phyloP scores from a whole-genome alignment of 2,888 invertebrate species.

The Rhagonycha lutea region DNA sequence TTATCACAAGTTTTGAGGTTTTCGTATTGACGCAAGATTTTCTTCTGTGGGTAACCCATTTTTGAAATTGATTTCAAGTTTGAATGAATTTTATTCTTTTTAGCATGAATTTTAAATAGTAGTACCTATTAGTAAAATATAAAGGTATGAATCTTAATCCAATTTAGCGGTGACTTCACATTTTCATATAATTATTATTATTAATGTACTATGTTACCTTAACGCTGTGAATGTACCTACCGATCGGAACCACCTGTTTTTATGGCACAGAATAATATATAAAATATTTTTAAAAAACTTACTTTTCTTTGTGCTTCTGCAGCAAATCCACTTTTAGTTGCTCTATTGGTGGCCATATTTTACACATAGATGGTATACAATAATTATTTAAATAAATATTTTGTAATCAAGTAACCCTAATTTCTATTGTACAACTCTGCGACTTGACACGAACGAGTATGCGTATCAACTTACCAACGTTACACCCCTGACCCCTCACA shows the following conservation, averaged over 20 bases:
- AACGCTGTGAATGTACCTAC: neutral
- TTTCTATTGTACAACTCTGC: constrained; percentile 20
- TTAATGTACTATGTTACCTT: neutral
- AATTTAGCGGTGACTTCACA: neutral
- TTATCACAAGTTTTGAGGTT: too few species aligned
- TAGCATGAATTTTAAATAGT: too few species aligned
- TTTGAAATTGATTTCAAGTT: neutral
- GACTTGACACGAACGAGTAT: constrained; percentile 17
- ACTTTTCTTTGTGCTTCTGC: constrained; percentile 96
- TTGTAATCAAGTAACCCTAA: constrained; percentile 18
- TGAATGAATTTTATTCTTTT: too few species aligned
- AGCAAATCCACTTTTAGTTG: constrained; percentile 91
- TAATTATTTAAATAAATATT: neutral
- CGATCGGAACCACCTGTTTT: neutral
- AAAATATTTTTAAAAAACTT: constrained; percentile 49
- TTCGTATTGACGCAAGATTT: too few species aligned
- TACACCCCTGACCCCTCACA: constrained; percentile 19
- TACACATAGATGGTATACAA: constrained; percentile 9
- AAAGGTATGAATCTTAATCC: neutral
- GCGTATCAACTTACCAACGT: constrained; percentile 13
- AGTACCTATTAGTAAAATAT: too few species aligned
- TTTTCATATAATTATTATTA: neutral
- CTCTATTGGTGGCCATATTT: constrained; percentile 79
- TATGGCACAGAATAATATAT: neutral
- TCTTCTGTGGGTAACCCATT: neutral